A percentile compares a stretch with the other conserved stretches of the same genome.
These are phyloP conservation scores for Allolobophora icterica DNA, from an alignment of 2,888 invertebrate genomes.

Conservation along the genomic window DNA sequence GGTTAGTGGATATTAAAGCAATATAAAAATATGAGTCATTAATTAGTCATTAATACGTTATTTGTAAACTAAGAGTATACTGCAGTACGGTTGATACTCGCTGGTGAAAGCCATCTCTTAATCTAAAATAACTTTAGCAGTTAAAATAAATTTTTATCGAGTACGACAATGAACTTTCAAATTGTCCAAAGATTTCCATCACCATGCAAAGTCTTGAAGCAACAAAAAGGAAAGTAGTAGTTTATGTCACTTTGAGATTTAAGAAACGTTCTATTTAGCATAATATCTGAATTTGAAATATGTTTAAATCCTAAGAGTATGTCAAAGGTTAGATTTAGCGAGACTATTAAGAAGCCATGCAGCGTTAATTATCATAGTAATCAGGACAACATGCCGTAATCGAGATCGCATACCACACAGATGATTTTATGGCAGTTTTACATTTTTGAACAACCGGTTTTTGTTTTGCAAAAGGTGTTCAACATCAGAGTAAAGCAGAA, in stretches of 20 bases:
- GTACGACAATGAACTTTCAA: no score
- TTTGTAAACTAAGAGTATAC: neutral
- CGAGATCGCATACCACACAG: neutral
- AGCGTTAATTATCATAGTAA: no score
- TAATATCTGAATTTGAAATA: neutral
- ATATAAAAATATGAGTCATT: neutral
- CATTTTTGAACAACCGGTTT: neutral
- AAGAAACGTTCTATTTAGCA: neutral
- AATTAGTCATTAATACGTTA: neutral
- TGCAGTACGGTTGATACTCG: neutral
- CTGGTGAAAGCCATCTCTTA: no score
- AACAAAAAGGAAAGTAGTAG: neutral
- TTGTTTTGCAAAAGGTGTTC: neutral
- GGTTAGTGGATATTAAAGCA: neutral
- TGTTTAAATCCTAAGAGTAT: neutral
- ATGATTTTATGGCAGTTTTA: neutral
- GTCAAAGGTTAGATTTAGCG: neutral
- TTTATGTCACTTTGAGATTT: neutral
- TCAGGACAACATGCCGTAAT: neutral
- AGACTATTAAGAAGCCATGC: neutral
- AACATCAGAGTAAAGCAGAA: neutral
- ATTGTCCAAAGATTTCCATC: neutral
- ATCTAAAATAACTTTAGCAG: no score
- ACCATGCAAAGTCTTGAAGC: neutral
- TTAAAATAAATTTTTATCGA: no score